Conservation (phyloP, 2,113 vertebrate species). For the Siniperca knerii region DNA sequence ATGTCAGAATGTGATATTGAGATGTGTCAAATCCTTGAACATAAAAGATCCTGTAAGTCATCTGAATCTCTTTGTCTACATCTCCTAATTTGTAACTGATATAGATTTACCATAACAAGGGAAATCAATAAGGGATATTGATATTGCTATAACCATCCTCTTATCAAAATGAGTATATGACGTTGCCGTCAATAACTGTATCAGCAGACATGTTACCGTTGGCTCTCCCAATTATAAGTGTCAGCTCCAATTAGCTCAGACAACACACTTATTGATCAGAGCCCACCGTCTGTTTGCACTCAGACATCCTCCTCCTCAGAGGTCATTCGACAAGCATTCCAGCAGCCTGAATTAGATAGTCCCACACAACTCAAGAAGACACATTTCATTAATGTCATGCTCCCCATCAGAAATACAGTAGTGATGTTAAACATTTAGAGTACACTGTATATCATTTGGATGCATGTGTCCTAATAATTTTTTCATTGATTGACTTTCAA, state of each 20-base stretch:
- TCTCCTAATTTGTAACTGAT: neutral
- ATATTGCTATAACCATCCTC: neutral
- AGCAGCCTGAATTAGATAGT: conserved; percentile 27
- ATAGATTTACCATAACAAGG: conserved; percentile 11
- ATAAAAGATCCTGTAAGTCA: neutral
- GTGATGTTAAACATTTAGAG: neutral
- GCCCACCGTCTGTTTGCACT: conserved; percentile 35
- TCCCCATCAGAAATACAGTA: neutral
- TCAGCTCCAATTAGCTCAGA: conserved; percentile 74
- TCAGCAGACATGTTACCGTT: conserved; percentile 52
- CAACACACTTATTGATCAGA: conserved; percentile 76
- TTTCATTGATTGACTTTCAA: neutral
- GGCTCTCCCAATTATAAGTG: conserved; percentile 69
- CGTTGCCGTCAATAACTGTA: conserved; percentile 46
- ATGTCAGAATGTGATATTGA: neutral
- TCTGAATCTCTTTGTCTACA: neutral
- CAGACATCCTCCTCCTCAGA: conserved; percentile 44
- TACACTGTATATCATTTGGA: neutral
- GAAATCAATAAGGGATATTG: conserved; percentile 23
- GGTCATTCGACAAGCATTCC: conserved; percentile 45
- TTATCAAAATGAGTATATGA: conserved; percentile 47
- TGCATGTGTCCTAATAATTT: neutral
- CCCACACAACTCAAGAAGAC: neutral
- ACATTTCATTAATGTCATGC: neutral
- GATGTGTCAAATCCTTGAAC: neutral